Evolutionary conservation across 2,797 vertebrate genomes (phyloP).

Genomic region (Semotilus atromaculatus): DNA sequence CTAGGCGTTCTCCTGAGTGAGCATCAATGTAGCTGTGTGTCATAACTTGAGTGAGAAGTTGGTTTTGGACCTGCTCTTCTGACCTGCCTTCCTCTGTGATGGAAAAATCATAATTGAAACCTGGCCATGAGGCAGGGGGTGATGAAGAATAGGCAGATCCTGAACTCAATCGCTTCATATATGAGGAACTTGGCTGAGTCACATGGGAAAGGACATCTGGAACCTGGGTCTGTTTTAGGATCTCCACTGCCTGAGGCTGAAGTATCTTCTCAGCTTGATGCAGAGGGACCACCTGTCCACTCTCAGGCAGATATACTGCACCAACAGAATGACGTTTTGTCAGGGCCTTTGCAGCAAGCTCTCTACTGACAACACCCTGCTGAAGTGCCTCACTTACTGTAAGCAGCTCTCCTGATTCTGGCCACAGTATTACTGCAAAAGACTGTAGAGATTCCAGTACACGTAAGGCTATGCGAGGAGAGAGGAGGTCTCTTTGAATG

Average conservation of each 20-base stretch:
- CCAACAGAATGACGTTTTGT: constrained; percentile 79
- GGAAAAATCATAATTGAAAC: constrained; percentile 53
- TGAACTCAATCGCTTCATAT: constrained; percentile 69
- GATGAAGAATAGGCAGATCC: constrained; percentile 66
- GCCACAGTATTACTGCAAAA: constrained; percentile 89
- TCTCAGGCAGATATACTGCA: constrained; percentile 85
- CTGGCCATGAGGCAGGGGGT: constrained; percentile 54
- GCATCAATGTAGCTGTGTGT: constrained; percentile 89
- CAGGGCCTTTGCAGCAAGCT: constrained; percentile 81
- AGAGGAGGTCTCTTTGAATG: constrained; percentile 81
- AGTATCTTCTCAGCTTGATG: constrained; percentile 70
- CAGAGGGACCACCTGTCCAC: constrained; percentile 81
- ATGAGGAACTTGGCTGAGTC: constrained; percentile 69
- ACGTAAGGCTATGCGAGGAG: constrained; percentile 81
- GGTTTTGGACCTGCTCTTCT: constrained; percentile 69
- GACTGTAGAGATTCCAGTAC: constrained; percentile 86
- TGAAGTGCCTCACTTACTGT: constrained; percentile 84
- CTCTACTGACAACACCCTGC: constrained; percentile 85
- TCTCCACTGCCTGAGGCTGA: constrained; percentile 65
- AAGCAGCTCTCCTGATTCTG: constrained; percentile 89
- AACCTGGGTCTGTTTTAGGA: constrained; percentile 77
- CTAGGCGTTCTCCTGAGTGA: constrained; percentile 84
- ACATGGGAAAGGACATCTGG: constrained; percentile 82
- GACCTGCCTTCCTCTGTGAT: constrained; percentile 57
- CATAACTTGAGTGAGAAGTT: constrained; percentile 84